A percentile compares a stretch with the other conserved stretches of the same genome.
These are phyloP conservation scores for Oncorhynchus keta DNA, from an alignment of 2,113 vertebrate genomes.

Conservation along the genomic window DNA sequence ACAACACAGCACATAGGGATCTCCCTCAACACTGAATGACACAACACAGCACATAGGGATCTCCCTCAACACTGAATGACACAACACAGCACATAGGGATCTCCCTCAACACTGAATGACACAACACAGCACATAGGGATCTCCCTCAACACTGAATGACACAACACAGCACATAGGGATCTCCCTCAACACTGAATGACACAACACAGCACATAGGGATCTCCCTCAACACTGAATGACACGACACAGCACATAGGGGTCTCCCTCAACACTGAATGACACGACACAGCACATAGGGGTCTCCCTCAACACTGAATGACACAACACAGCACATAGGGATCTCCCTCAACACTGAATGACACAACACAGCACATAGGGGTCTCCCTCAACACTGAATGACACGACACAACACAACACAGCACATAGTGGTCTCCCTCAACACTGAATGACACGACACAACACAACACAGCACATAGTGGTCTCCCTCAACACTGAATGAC, in stretches of 20 bases:
- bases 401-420: background rate
- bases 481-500: too few species aligned
- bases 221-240: too few species aligned
- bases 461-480: too few species aligned
- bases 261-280: background rate
- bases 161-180: background rate
- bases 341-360: background rate
- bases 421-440: background rate
- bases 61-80: background rate
- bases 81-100: background rate
- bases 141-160: background rate
- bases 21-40: too few species aligned
- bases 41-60: background rate
- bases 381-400: background rate
- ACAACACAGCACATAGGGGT: background rate
- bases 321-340: background rate
- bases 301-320: too few species aligned
- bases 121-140: background rate
- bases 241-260: background rate
- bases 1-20: background rate
- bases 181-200: background rate
- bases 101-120: too few species aligned
- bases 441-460: background rate
- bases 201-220: too few species aligned
- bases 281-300: too few species aligned